Base-by-base conservation (phyloP, 2,888 invertebrate genomes). In the Apotomis betuletana region DNA sequence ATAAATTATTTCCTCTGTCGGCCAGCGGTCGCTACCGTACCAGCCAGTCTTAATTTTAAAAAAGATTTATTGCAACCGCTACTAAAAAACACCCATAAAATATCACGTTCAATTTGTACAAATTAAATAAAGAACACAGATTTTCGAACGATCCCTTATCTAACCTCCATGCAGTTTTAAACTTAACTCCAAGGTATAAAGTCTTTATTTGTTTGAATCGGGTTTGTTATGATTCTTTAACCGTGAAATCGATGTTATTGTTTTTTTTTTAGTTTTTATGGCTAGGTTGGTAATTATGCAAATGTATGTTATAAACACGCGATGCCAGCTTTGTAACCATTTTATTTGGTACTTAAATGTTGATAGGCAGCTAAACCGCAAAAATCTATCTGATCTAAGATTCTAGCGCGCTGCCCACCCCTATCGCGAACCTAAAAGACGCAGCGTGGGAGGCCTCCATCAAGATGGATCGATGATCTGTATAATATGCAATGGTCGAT, bases 61-160 rank as follows among this genome's bases (percentile, higher is more conserved):
- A 60, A 75, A 82, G 83, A 84, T 83, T 83, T 84, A 84, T 83
- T 75, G 70, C 73, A 74, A 72, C 75, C 76, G 74, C 63, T 74
- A 75, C 78, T 76, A 83, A 79, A 80, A 80, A 80, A 79, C 70
- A 77, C 74, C 72, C 74, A 78, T 82, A 81, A 83, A 81, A 80
- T 81, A 81, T 80, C 74, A 74, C 76, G 76, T 76, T 74, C 82
- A 79, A 83, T 83, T 83, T 83, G 81, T 84, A 80, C 78, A 83
- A 83, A 82, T 82, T 81, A 81, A 80, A 78, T 77, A 77, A 78
- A 77, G 75, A 74, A 71, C 64, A 72, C 67, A 71, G 51, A 69
- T 74, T 73, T 73, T 68, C 60, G 67, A 61, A 75, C 64, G 74
- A 55, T 52, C 54, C 62, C 59, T 15, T n/a, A 63, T 13, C 6